Evolutionary conservation across 1,140 invertebrate genomes (phyloP), one percentile per base, ranked within the genome.

Genomic region (Anoplolepis gracilipes): DNA sequence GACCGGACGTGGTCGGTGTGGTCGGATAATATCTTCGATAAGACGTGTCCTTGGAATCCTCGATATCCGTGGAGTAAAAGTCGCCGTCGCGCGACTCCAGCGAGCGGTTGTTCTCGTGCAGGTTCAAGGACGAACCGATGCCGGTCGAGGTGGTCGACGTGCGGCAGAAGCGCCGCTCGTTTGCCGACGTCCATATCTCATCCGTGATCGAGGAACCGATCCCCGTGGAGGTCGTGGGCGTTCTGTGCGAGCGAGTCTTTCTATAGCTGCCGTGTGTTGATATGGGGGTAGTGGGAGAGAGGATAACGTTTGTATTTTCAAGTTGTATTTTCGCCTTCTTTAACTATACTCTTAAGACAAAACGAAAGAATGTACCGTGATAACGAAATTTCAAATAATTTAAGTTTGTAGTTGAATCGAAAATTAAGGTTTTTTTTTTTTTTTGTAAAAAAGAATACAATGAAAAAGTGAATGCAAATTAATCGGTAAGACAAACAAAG

Each of bases 121-220:
- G 88, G 61, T 93, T 93, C 46, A 93, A 53, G 6, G 91, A 93
- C n/a, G 92, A 93, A 3, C 91, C 93, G 65, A 93, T 92, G 4
- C 92, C 92, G 25, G 92, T 93, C 65, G 92, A 93, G 3, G 92
- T 90, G 30, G 92, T 93, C 73, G 93, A 93, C 3, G 92, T 90
- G 39, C 92, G 91, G 65, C 92, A 92, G 81, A 90, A 92, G 25
- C 91, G 92, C 11, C 90, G 85, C 39, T 93, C 93, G 81, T 86
- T 91, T 49, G 90, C 88, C 78, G 90, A 90, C 76, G 92, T 93
- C 93, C 93, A 93, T 90, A 93, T 93, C 69, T 93, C 93, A 61
- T 93, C 93, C 33, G 87, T 90, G 67, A 91, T 90, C 67, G 93
- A 92, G 4, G 91, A 90, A 36, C 87, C 92, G 86, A 91, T 91